These are phyloP conservation scores for Drosophila subsilvestris DNA, from an alignment of 2,888 invertebrate species.

Conservation along the genomic window DNA sequence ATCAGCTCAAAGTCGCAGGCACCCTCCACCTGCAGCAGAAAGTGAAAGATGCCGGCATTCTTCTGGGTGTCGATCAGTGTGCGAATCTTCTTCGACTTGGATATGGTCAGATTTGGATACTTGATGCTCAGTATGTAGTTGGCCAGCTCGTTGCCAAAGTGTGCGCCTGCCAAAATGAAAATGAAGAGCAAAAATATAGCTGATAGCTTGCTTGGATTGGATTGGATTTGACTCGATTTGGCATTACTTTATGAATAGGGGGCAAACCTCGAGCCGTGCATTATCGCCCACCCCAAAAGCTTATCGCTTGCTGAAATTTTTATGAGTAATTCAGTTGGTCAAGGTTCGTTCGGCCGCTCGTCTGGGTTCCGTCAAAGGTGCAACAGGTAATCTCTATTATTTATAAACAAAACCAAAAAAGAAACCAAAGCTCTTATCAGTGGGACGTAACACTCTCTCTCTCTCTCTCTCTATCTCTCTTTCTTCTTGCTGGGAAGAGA, in stretches of 20 bases:
- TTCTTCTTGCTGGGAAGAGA: background rate
- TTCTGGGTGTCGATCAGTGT: slow-evolving; percentile 89
- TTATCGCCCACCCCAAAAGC: slow-evolving; percentile 24
- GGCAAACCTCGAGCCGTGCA: slow-evolving; percentile 1
- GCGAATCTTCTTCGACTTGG: slow-evolving; percentile 87
- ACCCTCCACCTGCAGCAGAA: slow-evolving; percentile 88
- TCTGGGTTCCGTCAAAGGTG: slow-evolving; percentile 59
- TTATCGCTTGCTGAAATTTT: slow-evolving; percentile 59
- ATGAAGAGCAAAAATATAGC: background rate
- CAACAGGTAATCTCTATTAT: slow-evolving; percentile 57
- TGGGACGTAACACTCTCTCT: background rate
- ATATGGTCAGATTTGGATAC: slow-evolving; percentile 87
- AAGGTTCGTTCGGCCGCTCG: slow-evolving; percentile 71
- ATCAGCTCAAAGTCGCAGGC: slow-evolving; percentile 86
- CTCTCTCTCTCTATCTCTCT: too few species aligned
- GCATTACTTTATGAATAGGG: background rate
- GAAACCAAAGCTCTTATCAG: slow-evolving; percentile 36
- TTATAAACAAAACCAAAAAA: slow-evolving; percentile 40
- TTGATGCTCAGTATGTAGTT: slow-evolving; percentile 86
- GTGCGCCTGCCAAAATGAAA: slow-evolving; percentile 85
- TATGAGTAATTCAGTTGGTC: slow-evolving; percentile 79
- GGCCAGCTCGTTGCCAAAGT: slow-evolving; percentile 86
- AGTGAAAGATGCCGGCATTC: slow-evolving; percentile 90
- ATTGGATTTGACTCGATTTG: background rate
- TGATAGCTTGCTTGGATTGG: background rate